These are phyloP conservation scores for Cephalopachus bancanus DNA, from an alignment of 2,797 vertebrate species.

Conservation along the genomic window DNA sequence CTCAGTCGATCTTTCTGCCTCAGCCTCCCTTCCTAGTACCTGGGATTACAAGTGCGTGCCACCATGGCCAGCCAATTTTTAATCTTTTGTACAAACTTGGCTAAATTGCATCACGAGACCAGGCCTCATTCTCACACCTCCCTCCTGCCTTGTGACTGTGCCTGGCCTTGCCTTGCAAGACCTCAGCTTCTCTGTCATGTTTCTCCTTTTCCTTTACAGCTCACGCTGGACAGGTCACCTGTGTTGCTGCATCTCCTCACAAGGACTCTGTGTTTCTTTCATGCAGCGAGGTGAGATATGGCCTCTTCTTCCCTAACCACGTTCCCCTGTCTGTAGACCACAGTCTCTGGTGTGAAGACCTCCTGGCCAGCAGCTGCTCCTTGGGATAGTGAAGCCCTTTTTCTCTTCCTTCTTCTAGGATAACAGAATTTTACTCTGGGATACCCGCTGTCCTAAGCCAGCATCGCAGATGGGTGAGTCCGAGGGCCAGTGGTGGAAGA, in stretches of 20 bases:
- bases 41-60: too few species aligned
- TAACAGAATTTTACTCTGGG: slow-evolving; percentile 95
- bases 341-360: not conserved
- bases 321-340: not conserved
- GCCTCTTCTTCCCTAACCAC: not conserved
- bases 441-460: slow-evolving; percentile 96
- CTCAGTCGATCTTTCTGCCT: too few species aligned
- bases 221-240: slow-evolving; percentile 93
- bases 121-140: not conserved
- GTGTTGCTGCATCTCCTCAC: slow-evolving; percentile 94
- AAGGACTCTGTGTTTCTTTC: slow-evolving; percentile 96
- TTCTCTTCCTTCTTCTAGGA: slow-evolving; percentile 89
- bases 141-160: not conserved
- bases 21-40: too few species aligned
- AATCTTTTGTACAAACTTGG: not conserved
- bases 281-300: slow-evolving; percentile 93
- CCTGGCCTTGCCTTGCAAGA: not conserved
- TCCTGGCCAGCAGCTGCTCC: not conserved
- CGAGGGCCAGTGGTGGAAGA: not conserved
- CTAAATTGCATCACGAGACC: not conserved
- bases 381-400: slow-evolving; percentile 30
- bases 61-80: too few species aligned
- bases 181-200: not conserved
- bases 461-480: slow-evolving; percentile 94
- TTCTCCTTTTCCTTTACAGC: slow-evolving; percentile 87